Evolutionary conservation across 2,113 vertebrate genomes (phyloP), one percentile per base, ranked within the genome.

Genomic region (Calidris pygmaea): DNA sequence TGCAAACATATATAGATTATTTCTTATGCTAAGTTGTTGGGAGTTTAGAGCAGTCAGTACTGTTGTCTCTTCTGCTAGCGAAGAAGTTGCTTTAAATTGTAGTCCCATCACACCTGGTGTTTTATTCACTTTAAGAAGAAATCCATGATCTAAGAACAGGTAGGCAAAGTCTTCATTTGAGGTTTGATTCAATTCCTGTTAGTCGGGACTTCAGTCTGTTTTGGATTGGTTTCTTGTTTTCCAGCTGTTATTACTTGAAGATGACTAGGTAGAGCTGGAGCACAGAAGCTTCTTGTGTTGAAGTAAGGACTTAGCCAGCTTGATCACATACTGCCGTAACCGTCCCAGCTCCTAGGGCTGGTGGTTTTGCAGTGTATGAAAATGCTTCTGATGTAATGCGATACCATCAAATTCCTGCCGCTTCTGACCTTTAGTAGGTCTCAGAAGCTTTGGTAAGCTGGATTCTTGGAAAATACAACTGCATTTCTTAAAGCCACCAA

Each of bases 371-470:
- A 22, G 30, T 37, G 50, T 77, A 29, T 73, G 48, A 55, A 90
- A 90, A 75, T 45, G 19, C 34, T 48, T 72, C 56, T 71, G 74
- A 45, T 1, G 34, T 72, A 89, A 92, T 29, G 13, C 0, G 53
- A 87, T 72, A 72, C 19, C 35, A 14, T 60, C 47, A 48, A 60
- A 81, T 85, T 94, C 52, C 76, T 92, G 52, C 89, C 0, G 2
- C 68, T 89, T 90, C 68, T 93, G 90, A 94, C 85, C 76, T 94
- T 95, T 81, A 71, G 52, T 67, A 32, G 50, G 52, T 71, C 67
- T 83, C 82, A 16, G n/a, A 74, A 60, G 68, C 75, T 93, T 85
- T 80, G 34, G n/a, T 71, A 35, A 83, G 15, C 16, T 81, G 52
- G 24, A n/a, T 90, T 86, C 47, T 59, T 94, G 76, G 67, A 80